Evolutionary conservation across 2,888 invertebrate genomes (phyloP), one percentile per base, ranked within the genome.

Genomic region (Tanytarsus gracilentus): DNA sequence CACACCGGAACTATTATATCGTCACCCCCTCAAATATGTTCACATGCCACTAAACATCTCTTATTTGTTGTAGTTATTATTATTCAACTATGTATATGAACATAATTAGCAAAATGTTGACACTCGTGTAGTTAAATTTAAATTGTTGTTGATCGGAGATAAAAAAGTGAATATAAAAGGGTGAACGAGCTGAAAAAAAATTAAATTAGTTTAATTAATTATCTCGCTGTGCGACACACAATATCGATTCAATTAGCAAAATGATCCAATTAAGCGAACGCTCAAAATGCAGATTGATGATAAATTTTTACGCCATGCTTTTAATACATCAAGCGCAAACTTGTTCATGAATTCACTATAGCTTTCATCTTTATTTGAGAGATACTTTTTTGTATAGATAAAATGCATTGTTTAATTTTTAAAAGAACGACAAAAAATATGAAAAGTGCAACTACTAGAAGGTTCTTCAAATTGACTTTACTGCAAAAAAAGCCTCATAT

Each of bases 171-270:
- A n/a, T 14, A 5, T 33, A n/a, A 11, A 5, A 2, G 33, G n/a
- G 33, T 11, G 33, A 33, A 5, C 9, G 33, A 33, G 33, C 9
- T 9, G 3, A 33, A 33, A 44, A 44, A 44, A 44, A 44, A 44
- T 44, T 44, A 44, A 44, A 44, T 44, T 44, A 44, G 44, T 18
- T 44, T 44, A 44, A 44, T 44, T 44, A 44, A 44, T 44, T 44
- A 44, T 44, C 44, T 44, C 44, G 9, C 23, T 44, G 44, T 21
- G 11, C 23, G 44, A 8, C 21, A 44, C 44, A 44, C 21, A 44
- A 44, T 44, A 44, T 44, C 44, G 44, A 44, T 44, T 44, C 44
- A 44, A 44, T 44, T 44, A 44, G 44, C 23, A 23, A 18, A 44
- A 44, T 18, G 44, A 44, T 44, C 44, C 44, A 44, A 44, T 44